Base-by-base conservation (phyloP, 2,888 invertebrate genomes). In the Galerucella calmariensis region DNA sequence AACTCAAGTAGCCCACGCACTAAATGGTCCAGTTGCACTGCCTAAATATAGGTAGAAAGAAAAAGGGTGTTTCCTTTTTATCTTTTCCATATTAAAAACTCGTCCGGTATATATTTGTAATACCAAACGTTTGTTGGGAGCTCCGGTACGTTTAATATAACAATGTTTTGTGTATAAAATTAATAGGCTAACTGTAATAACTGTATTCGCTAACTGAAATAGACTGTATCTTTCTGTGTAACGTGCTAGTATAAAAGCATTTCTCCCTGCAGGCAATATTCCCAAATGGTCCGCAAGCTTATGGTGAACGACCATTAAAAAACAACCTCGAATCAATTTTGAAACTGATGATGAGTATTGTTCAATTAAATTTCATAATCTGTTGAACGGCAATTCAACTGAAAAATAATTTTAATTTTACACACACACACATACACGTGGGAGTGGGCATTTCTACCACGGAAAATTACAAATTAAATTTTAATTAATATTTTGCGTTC, bases 371-470 rank as follows among this genome's bases (percentile, higher is more conserved):
- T 79, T 80, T 75, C 78, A 76, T 77, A 81, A 78, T 74, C 75
- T 72, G 78, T 78, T 77, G 35, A 78, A 75, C 78, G 70, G 75
- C 80, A 73, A 79, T 81, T 78, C 75, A 74, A 79, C 80, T 77
- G 79, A 79, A 81, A 81, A 81, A 81, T 80, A 81, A 81, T 81
- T 80, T 77, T 79, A 79, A 79, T 80, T 79, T 81, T 77, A 78
- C 69, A 67, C 76, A 79, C 78, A 73, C 56, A 46, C 46, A 46
- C 4, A 48, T 12, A 48, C 48, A 35, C 56, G 53, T 24, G 44
- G 63, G 53, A 41, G 41, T 35, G 73, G 67, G 53, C 72, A 65
- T 75, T 67, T 72, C 75, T 72, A 68, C 35, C 70, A 65, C 72
- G 61, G 74, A 75, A 69, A 79, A 79, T 79, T 80, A 79, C 79